phyloP scores from a whole-genome alignment of 1,140 invertebrate genomes.

The Littorina saxatilis region DNA sequence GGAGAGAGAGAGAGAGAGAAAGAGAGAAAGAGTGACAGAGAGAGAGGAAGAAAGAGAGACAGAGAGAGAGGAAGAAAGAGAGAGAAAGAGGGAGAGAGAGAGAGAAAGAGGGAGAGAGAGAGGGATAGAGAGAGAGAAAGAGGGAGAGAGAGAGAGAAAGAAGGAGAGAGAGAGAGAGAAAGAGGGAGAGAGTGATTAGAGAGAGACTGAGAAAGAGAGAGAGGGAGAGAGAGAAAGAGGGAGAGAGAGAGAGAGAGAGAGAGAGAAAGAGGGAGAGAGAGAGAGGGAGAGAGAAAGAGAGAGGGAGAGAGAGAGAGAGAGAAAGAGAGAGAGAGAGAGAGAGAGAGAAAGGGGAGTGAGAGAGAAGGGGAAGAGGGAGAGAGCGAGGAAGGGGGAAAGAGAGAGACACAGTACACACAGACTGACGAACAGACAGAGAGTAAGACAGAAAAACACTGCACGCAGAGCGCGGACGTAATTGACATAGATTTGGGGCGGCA shows the following conservation, averaged over 20 bases:
- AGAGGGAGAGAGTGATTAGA: background rate
- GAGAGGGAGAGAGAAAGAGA: background rate
- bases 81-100: conserved; percentile 27
- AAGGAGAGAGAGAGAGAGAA: conserved; percentile 12
- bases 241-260: conserved; percentile 34
- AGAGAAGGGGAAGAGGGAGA: background rate
- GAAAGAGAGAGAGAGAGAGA: background rate
- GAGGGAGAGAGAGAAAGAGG: conserved; percentile 10
- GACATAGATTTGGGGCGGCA: too few species aligned
- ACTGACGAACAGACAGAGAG: background rate
- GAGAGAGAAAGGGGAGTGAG: background rate
- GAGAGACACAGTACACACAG: too few species aligned
- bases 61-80: background rate
- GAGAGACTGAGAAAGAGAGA: background rate
- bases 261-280: conserved; percentile 17
- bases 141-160: conserved; percentile 13
- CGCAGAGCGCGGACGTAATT: too few species aligned
- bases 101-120: conserved; percentile 24
- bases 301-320: background rate
- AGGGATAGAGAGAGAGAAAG: conserved; percentile 29
- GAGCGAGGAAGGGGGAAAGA: background rate
- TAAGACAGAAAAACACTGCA: too few species aligned
- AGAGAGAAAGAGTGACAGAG: background rate
- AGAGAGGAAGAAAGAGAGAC: background rate
- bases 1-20: background rate